Conservation (phyloP, 2,797 vertebrate genomes). For the Intellagama lesueurii region DNA sequence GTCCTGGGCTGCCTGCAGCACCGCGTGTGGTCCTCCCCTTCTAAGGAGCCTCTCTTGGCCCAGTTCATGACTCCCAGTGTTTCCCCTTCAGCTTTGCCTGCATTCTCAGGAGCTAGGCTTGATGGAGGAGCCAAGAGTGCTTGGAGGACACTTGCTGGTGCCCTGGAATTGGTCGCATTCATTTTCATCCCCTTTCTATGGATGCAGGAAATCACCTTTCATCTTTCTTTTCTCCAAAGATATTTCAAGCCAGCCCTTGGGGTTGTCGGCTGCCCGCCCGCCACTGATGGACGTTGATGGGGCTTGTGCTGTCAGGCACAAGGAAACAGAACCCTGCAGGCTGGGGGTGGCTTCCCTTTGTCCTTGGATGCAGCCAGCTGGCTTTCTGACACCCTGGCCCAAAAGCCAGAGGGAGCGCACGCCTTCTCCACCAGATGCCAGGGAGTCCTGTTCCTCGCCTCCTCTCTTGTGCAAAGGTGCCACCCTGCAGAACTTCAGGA, state of each 20-base stretch:
- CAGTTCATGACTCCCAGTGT: not conserved
- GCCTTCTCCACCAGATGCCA: not conserved
- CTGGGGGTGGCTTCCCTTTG: constrained; percentile 52
- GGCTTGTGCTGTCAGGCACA: constrained; percentile 65
- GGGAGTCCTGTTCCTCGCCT: not conserved
- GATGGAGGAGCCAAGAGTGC: constrained; percentile 5
- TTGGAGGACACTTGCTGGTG: not conserved
- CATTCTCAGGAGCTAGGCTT: constrained; percentile 29
- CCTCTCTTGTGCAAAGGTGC: not conserved
- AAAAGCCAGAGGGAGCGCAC: fast-evolving
- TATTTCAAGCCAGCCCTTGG: constrained; percentile 46
- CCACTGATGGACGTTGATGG: constrained; percentile 67
- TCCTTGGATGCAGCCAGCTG: constrained; percentile 36
- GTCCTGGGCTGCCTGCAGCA: constrained; percentile 39
- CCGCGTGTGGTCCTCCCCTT: not conserved
- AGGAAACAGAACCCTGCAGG: constrained; percentile 60
- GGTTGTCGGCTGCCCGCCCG: constrained; percentile 60
- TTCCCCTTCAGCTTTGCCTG: constrained; percentile 14
- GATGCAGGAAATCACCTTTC: constrained; percentile 46
- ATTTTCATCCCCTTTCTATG: constrained; percentile 48
- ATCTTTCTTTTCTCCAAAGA: constrained; percentile 1
- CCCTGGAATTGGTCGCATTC: constrained; percentile 21
- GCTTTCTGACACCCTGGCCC: not conserved
- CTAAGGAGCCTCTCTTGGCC: constrained; percentile 21
- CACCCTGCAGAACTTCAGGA: constrained; percentile 50